Base-by-base conservation (phyloP, 2,113 vertebrate species). In the Phalacrocorax carbo region DNA sequence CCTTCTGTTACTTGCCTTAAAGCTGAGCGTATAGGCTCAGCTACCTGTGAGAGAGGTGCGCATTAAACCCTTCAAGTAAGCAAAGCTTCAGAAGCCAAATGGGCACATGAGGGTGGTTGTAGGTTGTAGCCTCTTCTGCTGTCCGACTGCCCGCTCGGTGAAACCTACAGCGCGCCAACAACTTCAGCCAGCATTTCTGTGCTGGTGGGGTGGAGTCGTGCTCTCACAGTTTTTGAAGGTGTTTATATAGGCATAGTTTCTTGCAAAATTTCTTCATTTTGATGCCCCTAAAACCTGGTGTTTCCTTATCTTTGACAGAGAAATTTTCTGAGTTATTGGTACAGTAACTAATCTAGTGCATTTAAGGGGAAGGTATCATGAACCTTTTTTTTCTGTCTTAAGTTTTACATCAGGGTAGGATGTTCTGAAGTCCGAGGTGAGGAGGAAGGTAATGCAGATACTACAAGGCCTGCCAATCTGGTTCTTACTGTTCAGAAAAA, bases 401-500 rank as follows among this genome's bases (percentile, higher is more conserved):
- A 90, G 77, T 96, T 94, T 46, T 86, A 86, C 87, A 73, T 96
- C 76, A 58, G 91, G 79, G 89, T 94, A 90, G 88, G 86, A 92
- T 93, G 71, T 86, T 68, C 51, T 71, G 61, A 90, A 91, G 70
- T 86, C 49, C 60, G 70, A 71, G 51, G 72, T n/a, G 52, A 86
- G n/a, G 72, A 92, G 73, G 90, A 96, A 69, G 80, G 62, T 86
- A 61, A 76, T 20, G 81, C 80, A 90, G 90, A 88, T 94, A 91
- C 64, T 93, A 92, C 95, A 94, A 97, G 95, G 95, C 97, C 97
- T 97, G 97, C 97, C 97, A 84, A 94, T 96, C 90, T 92, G 95
- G 98, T 97, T 98, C 98, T 96, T 95, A 97, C 86, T 96, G 97
- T 98, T 98, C 96, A 97, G 97, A 97, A 97, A 95, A 97, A 96